Evolutionary conservation across 2,113 vertebrate species (phyloP).

Genomic region (Blennius ocellaris): DNA sequence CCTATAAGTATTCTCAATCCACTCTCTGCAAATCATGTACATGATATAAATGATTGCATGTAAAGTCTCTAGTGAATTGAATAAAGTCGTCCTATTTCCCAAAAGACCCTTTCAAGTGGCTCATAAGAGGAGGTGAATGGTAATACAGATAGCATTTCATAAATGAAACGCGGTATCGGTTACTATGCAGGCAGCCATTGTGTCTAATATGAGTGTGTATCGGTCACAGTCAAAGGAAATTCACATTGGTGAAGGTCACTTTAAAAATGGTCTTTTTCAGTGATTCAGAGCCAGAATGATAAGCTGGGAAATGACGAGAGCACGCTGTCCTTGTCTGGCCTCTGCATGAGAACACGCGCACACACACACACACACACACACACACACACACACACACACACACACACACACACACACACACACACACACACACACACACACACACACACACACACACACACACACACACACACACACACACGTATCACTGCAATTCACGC

Average conservation of each 20-base stretch:
- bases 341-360: constrained; percentile 42
- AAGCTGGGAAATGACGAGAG: constrained; percentile 53
- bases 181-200: constrained; percentile 19
- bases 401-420: constrained; percentile 20
- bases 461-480: constrained; percentile 21
- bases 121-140: not conserved
- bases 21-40: not conserved
- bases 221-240: constrained; percentile 9
- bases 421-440: not conserved
- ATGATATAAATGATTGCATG: not conserved
- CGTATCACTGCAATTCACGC: constrained; percentile 42
- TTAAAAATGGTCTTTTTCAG: constrained; percentile 30
- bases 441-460: constrained; percentile 19
- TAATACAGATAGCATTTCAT: not conserved
- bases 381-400: constrained; percentile 26
- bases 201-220: constrained; percentile 26
- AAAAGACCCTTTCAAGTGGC: not conserved
- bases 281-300: constrained; percentile 39
- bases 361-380: constrained; percentile 26
- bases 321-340: constrained; percentile 68
- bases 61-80: not conserved
- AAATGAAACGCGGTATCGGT: constrained; percentile 11
- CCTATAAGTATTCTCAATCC: not conserved
- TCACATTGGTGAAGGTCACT: constrained; percentile 42
- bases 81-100: not conserved